phyloP scores from a whole-genome alignment of 2,797 vertebrate species.

The Urosaurus nigricauda region DNA sequence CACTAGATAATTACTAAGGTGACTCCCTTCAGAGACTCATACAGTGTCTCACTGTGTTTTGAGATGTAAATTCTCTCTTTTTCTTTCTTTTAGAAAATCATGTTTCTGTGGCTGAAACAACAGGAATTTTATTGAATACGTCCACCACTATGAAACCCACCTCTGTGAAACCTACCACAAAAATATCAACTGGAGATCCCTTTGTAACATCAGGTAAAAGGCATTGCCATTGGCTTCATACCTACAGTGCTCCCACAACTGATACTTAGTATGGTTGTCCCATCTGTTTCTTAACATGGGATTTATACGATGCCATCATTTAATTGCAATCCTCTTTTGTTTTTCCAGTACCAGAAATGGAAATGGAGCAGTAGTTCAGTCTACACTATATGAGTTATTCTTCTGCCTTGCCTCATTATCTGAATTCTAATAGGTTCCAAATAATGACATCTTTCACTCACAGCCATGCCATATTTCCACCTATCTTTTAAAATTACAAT shows the following conservation, averaged over 20 bases:
- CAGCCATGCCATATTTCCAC: neutral
- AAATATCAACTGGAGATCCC: no score
- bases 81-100: constrained; percentile 1
- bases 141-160: no score
- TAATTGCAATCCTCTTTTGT: neutral
- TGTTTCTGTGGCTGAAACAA: neutral
- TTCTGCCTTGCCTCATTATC: neutral
- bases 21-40: neutral
- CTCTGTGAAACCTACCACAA: neutral
- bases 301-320: neutral
- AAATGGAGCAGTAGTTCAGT: neutral
- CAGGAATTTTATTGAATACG: neutral
- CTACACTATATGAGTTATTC: neutral
- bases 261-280: neutral
- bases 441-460: neutral
- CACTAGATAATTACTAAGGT: neutral
- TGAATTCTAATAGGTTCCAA: neutral
- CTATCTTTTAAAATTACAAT: neutral
- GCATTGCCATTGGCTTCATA: neutral
- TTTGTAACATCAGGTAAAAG: constrained; percentile 2
- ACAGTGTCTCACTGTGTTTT: neutral
- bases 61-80: neutral
- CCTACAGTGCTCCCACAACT: neutral
- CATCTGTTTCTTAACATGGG: neutral
- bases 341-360: neutral